These are phyloP conservation scores for Zeugodacus cucurbitae DNA, from an alignment of 1,140 invertebrate genomes.

Conservation along the genomic window DNA sequence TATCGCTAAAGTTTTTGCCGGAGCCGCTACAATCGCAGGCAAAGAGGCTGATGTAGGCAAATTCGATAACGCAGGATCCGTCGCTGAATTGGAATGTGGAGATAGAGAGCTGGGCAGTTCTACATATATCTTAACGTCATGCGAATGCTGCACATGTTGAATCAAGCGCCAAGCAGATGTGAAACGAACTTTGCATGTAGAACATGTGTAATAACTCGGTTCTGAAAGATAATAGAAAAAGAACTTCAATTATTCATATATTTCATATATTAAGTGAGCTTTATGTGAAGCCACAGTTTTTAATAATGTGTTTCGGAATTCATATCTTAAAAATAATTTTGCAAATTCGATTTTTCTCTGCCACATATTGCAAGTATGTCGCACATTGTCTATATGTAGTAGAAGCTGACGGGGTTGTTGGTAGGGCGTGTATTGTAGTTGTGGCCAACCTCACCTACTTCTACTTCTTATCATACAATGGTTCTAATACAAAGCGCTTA, in stretches of 20 bases:
- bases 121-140: conserved; percentile 93
- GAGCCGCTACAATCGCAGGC: conserved; percentile 45
- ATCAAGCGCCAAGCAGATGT: conserved; percentile 93
- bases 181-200: conserved; percentile 89
- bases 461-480: background rate
- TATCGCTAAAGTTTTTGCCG: conserved; percentile 66
- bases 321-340: too few species aligned
- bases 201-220: conserved; percentile 93
- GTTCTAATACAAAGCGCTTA: background rate
- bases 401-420: background rate
- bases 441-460: background rate
- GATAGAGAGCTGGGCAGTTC: conserved; percentile 66
- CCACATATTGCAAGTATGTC: too few species aligned
- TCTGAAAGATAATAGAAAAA: conserved; percentile 75
- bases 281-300: too few species aligned
- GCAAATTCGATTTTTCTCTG: too few species aligned
- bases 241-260: background rate
- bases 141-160: conserved; percentile 93
- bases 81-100: background rate
- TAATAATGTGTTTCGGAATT: too few species aligned
- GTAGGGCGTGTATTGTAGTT: background rate
- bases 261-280: too few species aligned
- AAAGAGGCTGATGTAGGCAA: conserved; percentile 12
- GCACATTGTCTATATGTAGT: too few species aligned
- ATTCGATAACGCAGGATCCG: background rate